Conservation (phyloP, 92 coral and sea anemone species). For the Palythoa heliodiscus region DNA sequence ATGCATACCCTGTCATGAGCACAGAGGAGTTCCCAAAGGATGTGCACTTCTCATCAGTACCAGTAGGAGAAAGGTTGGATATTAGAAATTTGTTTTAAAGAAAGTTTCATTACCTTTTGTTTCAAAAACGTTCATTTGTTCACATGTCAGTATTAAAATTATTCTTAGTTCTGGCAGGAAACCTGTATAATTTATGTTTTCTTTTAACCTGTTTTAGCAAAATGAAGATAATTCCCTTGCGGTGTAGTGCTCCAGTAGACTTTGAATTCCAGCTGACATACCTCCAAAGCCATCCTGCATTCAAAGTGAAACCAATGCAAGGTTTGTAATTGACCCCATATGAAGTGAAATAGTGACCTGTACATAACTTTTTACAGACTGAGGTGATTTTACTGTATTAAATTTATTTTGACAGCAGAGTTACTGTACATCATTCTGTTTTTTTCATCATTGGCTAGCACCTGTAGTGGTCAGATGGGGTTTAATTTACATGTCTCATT, state of each 20-base stretch:
- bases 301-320: conserved; percentile 84
- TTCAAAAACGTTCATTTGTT: neutral
- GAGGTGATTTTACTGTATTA: too few relatives aligned
- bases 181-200: neutral
- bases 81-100: neutral
- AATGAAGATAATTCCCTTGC: conserved; percentile 76
- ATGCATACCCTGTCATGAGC: conserved; percentile 94
- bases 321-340: conserved; percentile 47
- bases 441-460: too few relatives aligned
- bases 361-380: too few relatives aligned
- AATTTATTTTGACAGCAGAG: too few relatives aligned
- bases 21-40: conserved; percentile 84
- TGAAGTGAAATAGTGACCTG: too few relatives aligned
- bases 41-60: conserved; percentile 87
- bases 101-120: too few relatives aligned
- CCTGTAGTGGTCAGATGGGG: too few relatives aligned
- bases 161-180: too few relatives aligned
- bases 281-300: conserved; percentile 78
- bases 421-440: too few relatives aligned
- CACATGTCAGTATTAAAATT: neutral
- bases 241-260: conserved; percentile 83
- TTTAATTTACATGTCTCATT: too few relatives aligned
- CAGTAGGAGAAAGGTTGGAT: conserved; percentile 79
- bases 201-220: conserved; percentile 54
- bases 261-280: conserved; percentile 88